Conservation (phyloP, 2,888 invertebrate species). For the Epinotia demarniana region DNA sequence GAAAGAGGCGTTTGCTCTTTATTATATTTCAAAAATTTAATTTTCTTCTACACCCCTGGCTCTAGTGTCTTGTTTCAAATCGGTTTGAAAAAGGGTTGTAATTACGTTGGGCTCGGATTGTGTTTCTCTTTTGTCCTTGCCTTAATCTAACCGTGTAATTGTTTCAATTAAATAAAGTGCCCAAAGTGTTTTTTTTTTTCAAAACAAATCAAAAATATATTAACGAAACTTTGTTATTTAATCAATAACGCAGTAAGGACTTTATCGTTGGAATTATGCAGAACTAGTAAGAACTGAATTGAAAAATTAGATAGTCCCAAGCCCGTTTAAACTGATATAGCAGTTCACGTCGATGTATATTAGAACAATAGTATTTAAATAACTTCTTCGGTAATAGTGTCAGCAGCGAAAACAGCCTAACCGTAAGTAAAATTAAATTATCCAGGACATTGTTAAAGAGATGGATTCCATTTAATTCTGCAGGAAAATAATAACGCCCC, state of each 20-base stretch:
- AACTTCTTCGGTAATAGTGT: too few relatives aligned
- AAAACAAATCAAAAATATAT: neutral
- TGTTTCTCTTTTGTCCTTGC: constrained; percentile 33
- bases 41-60: constrained; percentile 21
- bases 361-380: too few relatives aligned
- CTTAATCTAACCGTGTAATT: constrained; percentile 39
- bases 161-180: constrained; percentile 30
- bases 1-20: neutral
- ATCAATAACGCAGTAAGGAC: too few relatives aligned
- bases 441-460: too few relatives aligned
- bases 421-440: neutral
- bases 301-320: too few relatives aligned
- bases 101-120: constrained; percentile 34
- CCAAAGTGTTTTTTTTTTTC: neutral
- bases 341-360: too few relatives aligned
- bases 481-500: neutral
- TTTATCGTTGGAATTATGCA: too few relatives aligned
- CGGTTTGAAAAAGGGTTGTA: constrained; percentile 41
- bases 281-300: too few relatives aligned
- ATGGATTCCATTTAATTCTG: too few relatives aligned
- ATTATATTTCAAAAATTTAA: constrained; percentile 23
- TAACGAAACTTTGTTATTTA: neutral
- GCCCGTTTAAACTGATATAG: too few relatives aligned
- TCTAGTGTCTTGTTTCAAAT: constrained; percentile 35
- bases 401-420: neutral